Evolutionary conservation across 2,113 vertebrate species (phyloP), one percentile per base, ranked within the genome.

Genomic region (Noctilio leporinus): DNA sequence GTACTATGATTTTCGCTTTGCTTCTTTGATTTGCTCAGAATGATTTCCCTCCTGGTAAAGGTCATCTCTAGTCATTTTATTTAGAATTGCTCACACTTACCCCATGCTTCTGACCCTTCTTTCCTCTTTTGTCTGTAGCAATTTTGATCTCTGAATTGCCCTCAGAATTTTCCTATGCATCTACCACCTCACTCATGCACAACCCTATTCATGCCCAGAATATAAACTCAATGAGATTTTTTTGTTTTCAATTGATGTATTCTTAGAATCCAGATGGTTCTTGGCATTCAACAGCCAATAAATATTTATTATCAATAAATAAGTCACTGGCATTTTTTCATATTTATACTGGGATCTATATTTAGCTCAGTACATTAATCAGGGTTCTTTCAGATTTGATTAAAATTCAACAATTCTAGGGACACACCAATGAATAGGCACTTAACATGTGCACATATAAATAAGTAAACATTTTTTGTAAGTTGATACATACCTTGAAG

Each of bases 261-360:
- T 67, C 51, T 80, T 49, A 80, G 43, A 85, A 55, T 43, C 10
- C 59, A 84, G 20, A 70, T 59, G 2, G 10, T 91, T 86, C 33
- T 89, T 57, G 55, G 28, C 53, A 89, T 26, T 84, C 65, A 94
- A 69, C 45, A 84, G 10, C 30, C 57, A 89, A 89, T 94, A 94
- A 96, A 92, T 94, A 96, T 93, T 95, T 94, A 95, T 88, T 73
- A 88, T 77, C 57, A 93, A 73, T 81, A 40, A 91, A 94, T 92
- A 69, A 93, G 49, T 91, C 88, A 88, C 77, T 77, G 45, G 78
- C 38, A 91, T 89, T 62, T 92, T 95, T 91, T 81, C 28, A 47
- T 91, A 78, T 93, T 95, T 73, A 78, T 69, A 67, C 9, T 45
- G 33, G 72, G 38, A 67, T 85, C 53, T 95, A 75, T 26, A 26